Evolutionary conservation across 2,888 invertebrate species (phyloP), one percentile per base, ranked within the genome.

Genomic region (Drosophila kanekoi): DNA sequence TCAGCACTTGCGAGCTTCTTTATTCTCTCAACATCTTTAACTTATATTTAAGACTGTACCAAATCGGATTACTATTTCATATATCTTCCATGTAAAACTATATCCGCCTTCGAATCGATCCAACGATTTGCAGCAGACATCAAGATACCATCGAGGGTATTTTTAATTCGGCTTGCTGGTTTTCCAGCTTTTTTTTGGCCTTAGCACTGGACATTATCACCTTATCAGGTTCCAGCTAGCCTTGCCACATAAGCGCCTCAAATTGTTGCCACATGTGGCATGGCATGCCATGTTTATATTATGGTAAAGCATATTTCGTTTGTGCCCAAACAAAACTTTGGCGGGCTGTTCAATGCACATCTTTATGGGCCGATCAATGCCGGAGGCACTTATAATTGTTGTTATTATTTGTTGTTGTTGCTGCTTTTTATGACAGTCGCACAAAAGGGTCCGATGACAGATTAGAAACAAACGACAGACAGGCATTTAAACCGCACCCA

Each of bases 401-500:
- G n/a, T 53, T 14, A 23, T 37, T 49, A 13, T 28, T 28, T 52
- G 40, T n/a, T 53, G 52, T 32, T 62, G 45, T 32, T 51, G 18
- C 63, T 52, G 51, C 28, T 23, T 41, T 52, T 76, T 70, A 81
- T 70, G 72, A 76, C 72, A 66, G 62, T 59, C 43, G 65, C 60
- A 61, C 51, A 60, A 76, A 62, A 79, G 86, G 86, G 63, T 83
- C 77, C 70, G 87, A 80, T 86, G 88, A 86, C 77, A 86, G 82
- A 77, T 71, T 73, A 64, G 64, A 85, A 66, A 82, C 86, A 65
- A 64, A 58, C 64, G 74, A 69, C 38, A 60, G 60, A 41, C 53
- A 20, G 32, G 14, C 18, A 18, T 35, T 32, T 18, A 37, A 63
- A 52, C 57, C 58, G 51, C 61, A 65, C 62, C 75, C 64, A 58